These are phyloP conservation scores for Machimus atricapillus DNA, from an alignment of 2,888 invertebrate species.

Conservation along the genomic window DNA sequence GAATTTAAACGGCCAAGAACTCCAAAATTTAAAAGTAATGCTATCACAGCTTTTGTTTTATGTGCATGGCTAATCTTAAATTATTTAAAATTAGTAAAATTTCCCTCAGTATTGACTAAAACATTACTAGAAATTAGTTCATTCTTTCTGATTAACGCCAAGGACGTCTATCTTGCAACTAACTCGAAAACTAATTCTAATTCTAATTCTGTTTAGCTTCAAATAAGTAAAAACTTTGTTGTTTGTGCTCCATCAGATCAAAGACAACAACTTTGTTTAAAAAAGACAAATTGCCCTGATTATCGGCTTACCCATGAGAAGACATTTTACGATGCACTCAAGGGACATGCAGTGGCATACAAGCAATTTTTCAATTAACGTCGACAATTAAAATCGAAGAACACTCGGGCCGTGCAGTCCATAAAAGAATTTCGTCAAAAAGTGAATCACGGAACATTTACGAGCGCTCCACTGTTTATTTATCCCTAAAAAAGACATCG, in stretches of 20 bases:
- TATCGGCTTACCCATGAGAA: background rate
- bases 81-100: too few species aligned
- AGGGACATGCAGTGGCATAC: background rate
- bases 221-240: background rate
- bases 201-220: background rate
- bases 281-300: background rate
- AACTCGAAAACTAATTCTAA: background rate
- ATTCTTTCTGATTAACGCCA: too few species aligned
- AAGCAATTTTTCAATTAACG: constrained; percentile 19
- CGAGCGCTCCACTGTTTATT: constrained; percentile 21
- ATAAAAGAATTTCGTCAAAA: constrained; percentile 25
- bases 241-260: background rate
- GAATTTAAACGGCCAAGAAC: too few species aligned
- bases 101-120: too few species aligned
- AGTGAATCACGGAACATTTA: constrained; percentile 20
- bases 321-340: background rate
- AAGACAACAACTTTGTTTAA: background rate
- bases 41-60: too few species aligned
- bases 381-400: background rate
- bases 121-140: too few species aligned
- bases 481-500: constrained; percentile 16
- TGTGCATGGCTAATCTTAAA: too few species aligned
- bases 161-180: background rate
- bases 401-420: background rate
- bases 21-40: too few species aligned